Base-by-base conservation (phyloP, 2,113 vertebrate genomes). In the Semnornis frantzii region DNA sequence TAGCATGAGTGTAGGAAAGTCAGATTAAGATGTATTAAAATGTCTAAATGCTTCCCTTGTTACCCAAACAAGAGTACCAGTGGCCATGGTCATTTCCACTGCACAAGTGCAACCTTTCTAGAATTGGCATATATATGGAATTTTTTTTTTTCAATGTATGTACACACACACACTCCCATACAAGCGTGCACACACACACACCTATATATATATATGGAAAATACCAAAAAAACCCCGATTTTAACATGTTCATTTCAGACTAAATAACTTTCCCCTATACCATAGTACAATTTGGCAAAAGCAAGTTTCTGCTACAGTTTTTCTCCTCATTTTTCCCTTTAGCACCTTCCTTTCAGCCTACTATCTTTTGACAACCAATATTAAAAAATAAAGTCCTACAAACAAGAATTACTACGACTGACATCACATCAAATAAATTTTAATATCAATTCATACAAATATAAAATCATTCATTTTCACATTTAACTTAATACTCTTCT, bases 401-500 rank as follows among this genome's bases (percentile, higher is more conserved):
- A 46, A 10, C 3, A 5, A 60, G 55, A 80, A 27, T 12, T 15
- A 72, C 3, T 6, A 31, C 34, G 16, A 54, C 12, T 46, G 9
- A 19, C 33, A 77, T 39, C 33, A 48, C 9, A 50, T 71, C 33
- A 6, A 88, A 66, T 66, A 84, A 30, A 44, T 34, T 86, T 95
- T 94, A 87, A 78, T 84, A 71, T 25, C 23, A 25, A 31, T 30
- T 78, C 31, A 25, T 79, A 87, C 19, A 94, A 73, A 92, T 83
- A 96, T 92, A 87, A 59, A 82, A 37, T 20, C 34, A 72, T 54
- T 64, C 0, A 2, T 12, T 62, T 72, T 72, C 3, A 30, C 9
- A 48, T 65, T 79, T 95, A 94, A 93, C 4, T 91, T 93, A 89
- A 86, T 15, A n/a, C 12, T 55, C 10, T 85, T 87, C 15, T 11